A percentile compares a stretch with the other conserved stretches of the same genome.
Conservation (phyloP, 35 echinoderm and acorn worm genomes). For the Lytechinus variegatus region DNA sequence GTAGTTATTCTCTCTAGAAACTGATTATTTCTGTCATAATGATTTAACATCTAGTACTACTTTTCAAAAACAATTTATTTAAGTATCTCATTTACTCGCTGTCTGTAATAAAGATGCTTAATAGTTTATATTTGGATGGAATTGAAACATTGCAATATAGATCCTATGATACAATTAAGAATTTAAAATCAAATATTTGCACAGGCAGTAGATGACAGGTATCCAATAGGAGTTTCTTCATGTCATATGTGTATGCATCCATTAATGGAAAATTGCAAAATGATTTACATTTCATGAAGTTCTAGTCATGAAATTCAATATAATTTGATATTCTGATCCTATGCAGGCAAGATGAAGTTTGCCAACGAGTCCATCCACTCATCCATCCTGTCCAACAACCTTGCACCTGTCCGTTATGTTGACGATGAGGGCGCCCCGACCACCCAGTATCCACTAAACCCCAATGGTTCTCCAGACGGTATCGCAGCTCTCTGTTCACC, state of each 20-base stretch:
- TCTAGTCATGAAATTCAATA: not conserved
- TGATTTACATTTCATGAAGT: not conserved
- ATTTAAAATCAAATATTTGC: not conserved
- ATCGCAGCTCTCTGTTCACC: slow-evolving; percentile 90
- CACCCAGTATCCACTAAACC: slow-evolving; percentile 93
- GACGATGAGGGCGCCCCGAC: slow-evolving; percentile 83
- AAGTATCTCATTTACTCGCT: not conserved
- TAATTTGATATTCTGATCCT: not conserved
- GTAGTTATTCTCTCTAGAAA: not conserved
- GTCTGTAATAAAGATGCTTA: not conserved
- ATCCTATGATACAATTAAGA: not conserved
- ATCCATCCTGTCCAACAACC: slow-evolving; percentile 42
- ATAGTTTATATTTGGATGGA: not conserved
- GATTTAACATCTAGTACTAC: not conserved
- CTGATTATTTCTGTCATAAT: not conserved
- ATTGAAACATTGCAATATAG: slow-evolving; percentile 2
- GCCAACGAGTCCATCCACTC: slow-evolving; percentile 67
- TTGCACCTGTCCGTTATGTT: slow-evolving; percentile 75
- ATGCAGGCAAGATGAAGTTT: slow-evolving; percentile 88
- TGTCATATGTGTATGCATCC: not conserved
- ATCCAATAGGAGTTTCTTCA: not conserved
- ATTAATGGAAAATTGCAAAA: not conserved
- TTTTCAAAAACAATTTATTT: not conserved
- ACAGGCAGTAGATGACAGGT: not conserved
- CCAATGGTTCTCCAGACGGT: slow-evolving; percentile 93